phyloP scores from a whole-genome alignment of 2,888 invertebrate genomes.

The Macaria notata region DNA sequence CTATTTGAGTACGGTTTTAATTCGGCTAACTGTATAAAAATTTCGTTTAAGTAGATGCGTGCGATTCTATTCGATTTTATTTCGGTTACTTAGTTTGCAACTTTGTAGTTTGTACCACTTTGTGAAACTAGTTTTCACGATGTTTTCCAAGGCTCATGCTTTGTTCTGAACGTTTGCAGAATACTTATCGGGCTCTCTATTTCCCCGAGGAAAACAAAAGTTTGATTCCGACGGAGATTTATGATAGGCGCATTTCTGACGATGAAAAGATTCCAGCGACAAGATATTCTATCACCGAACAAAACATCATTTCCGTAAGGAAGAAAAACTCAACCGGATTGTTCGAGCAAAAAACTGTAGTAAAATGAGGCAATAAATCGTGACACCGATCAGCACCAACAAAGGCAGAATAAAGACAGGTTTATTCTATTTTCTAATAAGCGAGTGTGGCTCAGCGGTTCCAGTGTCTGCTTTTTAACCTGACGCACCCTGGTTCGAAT shows the following conservation, averaged over 20 bases:
- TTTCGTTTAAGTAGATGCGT: conserved; percentile 2
- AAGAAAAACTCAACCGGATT: not conserved
- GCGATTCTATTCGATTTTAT: not conserved
- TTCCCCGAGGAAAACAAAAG: not conserved
- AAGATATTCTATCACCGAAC: too few species aligned
- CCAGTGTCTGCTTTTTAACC: too few species aligned
- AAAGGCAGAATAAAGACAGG: conserved; percentile 26
- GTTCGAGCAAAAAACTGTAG: conserved; percentile 1
- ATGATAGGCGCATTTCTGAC: too few species aligned
- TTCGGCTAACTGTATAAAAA: conserved; percentile 16
- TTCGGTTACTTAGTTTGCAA: not conserved
- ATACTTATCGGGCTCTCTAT: not conserved
- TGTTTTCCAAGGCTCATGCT: not conserved
- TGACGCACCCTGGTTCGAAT: too few species aligned
- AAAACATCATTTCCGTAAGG: not conserved
- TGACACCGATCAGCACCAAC: conserved; percentile 29
- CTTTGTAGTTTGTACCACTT: too few species aligned
- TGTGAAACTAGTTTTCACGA: too few species aligned
- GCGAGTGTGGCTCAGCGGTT: too few species aligned
- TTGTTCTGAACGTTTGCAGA: too few species aligned
- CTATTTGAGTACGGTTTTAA: conserved; percentile 21
- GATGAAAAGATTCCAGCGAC: too few species aligned
- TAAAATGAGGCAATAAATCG: conserved; percentile 31
- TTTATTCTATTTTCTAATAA: conserved; percentile 11
- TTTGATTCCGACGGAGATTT: too few species aligned